Base-by-base conservation (phyloP, 2,113 vertebrate genomes). In the Cyanistes caeruleus region DNA sequence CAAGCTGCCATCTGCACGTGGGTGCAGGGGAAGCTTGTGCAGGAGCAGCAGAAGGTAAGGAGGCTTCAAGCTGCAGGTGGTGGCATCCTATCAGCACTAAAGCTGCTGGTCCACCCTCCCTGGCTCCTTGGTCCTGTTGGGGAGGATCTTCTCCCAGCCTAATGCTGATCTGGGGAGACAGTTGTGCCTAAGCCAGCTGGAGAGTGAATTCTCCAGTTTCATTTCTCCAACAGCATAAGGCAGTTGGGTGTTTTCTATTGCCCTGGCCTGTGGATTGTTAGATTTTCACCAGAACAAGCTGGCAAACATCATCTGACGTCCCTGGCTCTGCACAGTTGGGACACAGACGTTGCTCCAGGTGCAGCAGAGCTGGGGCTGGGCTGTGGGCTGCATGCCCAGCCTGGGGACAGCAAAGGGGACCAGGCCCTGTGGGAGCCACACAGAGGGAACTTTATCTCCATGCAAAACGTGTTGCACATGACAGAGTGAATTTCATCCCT, bases 91-190 rank as follows among this genome's bases (percentile, higher is more conserved):
- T 58, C 37, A 59, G 63, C 68, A 81, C 64, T 63, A 27, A 58
- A 93, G 89, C 67, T 92, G 93, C 79, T 83, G 55, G 30, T 10
- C 67, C 70, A 59, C 18, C 43, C 53, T 79, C 63, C 35, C 91
- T 60, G 62, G 43, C 70, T 85, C 48, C 75, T 44, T 43, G 39
- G 44, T 76, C 37, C 79, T 93, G 41, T 63, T 0, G 0, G 53
- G 48, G 28, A 60, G 64, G 49, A 85, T 73, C 49, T 70, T 80
- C 33, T 76, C 70, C 79, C 67, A 90, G 24, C 11, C 75, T 46
- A 69, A 80, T 10, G 27, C 79, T 88, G 86, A 96, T 90, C 37
- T 64, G 95, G 33, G 56, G 44, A 96, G 91, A 88, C 82, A 91
- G 70, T 14, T 73, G 75, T 7, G 7, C 21, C 86, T 33, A 35